These are phyloP conservation scores for Rhea pennata DNA, from an alignment of 2,113 vertebrate genomes.

Conservation along the genomic window DNA sequence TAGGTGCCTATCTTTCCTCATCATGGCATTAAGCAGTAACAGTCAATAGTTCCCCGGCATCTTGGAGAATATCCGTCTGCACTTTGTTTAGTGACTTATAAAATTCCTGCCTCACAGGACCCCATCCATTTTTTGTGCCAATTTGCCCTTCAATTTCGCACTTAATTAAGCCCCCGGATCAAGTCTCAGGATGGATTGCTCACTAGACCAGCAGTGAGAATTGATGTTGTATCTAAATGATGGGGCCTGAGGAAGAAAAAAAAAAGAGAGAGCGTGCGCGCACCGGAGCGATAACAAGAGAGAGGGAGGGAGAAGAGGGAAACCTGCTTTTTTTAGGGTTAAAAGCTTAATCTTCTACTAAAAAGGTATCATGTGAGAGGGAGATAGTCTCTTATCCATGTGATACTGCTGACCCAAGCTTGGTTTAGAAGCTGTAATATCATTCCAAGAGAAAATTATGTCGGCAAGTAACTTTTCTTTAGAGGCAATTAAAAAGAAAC, in stretches of 20 bases:
- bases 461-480: conserved; percentile 11
- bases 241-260: background rate
- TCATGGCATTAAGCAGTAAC: background rate
- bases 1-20: background rate
- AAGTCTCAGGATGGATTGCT: conserved; percentile 53
- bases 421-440: conserved; percentile 55
- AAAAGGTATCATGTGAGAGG: background rate
- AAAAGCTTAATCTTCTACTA: conserved; percentile 56
- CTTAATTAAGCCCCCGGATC: conserved; percentile 40
- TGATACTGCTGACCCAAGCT: conserved; percentile 7
- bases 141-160: conserved; percentile 47
- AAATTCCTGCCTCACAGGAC: background rate
- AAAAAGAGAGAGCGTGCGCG: background rate
- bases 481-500: conserved; percentile 44
- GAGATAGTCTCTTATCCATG: conserved; percentile 27
- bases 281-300: background rate
- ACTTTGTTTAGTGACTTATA: background rate
- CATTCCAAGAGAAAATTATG: conserved; percentile 39
- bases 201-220: conserved; percentile 47
- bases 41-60: conserved; percentile 20
- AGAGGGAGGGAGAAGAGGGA: background rate
- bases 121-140: background rate
- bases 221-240: conserved; percentile 32
- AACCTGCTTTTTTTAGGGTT: conserved; percentile 52
- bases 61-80: conserved; percentile 20